phyloP scores from a whole-genome alignment of 2,888 invertebrate species.

The Calliphora vomitoria region DNA sequence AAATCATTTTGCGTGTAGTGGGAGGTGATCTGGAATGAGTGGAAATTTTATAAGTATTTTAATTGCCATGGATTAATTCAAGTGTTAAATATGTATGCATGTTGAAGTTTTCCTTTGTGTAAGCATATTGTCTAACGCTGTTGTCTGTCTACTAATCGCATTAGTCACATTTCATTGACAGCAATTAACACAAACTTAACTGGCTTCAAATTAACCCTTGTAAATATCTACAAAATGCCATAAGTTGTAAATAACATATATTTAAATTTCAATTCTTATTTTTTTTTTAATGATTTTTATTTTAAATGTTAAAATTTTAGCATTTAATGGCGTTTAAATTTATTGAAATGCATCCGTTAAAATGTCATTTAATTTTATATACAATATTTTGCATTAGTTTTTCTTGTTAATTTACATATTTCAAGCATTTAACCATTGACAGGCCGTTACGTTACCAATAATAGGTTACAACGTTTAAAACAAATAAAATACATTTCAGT shows the following conservation, averaged over 20 bases:
- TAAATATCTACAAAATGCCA: too few species aligned
- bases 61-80: background rate
- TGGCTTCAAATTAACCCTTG: background rate
- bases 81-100: background rate
- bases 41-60: background rate
- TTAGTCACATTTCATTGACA: constrained; percentile 47
- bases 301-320: background rate
- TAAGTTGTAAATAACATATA: background rate
- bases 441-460: background rate
- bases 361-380: background rate
- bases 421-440: background rate
- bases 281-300: too few species aligned
- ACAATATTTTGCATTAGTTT: background rate
- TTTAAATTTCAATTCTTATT: too few species aligned
- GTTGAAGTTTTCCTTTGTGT: background rate
- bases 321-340: background rate
- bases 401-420: background rate
- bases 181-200: constrained; percentile 28
- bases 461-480: background rate
- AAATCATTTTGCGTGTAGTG: constrained; percentile 80
- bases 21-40: constrained; percentile 82
- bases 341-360: background rate
- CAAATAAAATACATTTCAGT: constrained; percentile 4
- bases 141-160: constrained; percentile 31
- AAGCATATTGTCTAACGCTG: too few species aligned